phyloP scores from a whole-genome alignment of 2,113 vertebrate genomes.

The Peromyscus maniculatus region DNA sequence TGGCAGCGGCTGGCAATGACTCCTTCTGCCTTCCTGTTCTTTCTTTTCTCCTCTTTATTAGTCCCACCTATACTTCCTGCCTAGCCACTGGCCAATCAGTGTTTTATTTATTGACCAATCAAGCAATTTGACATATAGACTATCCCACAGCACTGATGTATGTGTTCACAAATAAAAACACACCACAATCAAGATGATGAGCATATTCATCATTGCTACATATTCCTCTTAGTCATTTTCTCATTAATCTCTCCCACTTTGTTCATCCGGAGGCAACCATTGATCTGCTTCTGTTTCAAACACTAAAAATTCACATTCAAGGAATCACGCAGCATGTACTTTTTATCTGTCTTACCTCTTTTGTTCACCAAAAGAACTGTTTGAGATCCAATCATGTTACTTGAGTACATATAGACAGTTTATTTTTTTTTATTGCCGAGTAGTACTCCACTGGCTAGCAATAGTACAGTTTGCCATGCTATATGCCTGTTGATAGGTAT shows the following conservation, averaged over 20 bases:
- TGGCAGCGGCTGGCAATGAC: too few relatives aligned
- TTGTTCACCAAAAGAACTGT: background rate
- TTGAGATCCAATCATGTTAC: background rate
- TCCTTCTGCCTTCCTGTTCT: too few relatives aligned
- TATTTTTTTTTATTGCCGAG: background rate
- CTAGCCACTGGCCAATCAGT: too few relatives aligned
- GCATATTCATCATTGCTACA: background rate
- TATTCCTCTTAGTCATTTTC: background rate
- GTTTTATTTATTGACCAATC: too few relatives aligned
- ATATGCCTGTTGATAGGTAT: background rate
- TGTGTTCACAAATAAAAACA: background rate
- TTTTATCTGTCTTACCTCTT: background rate
- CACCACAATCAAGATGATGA: background rate
- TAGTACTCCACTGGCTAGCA: background rate
- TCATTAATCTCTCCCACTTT: background rate
- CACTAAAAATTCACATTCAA: conserved; percentile 13
- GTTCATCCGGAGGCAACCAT: background rate
- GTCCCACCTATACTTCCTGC: too few relatives aligned
- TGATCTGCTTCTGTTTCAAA: background rate
- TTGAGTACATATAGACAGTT: background rate
- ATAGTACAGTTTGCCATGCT: background rate
- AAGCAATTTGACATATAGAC: too few relatives aligned
- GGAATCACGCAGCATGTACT: background rate
- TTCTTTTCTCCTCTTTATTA: too few relatives aligned
- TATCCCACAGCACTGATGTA: background rate